These are phyloP conservation scores for Dynastes tityus DNA, from an alignment of 2,888 invertebrate species.

Conservation along the genomic window DNA sequence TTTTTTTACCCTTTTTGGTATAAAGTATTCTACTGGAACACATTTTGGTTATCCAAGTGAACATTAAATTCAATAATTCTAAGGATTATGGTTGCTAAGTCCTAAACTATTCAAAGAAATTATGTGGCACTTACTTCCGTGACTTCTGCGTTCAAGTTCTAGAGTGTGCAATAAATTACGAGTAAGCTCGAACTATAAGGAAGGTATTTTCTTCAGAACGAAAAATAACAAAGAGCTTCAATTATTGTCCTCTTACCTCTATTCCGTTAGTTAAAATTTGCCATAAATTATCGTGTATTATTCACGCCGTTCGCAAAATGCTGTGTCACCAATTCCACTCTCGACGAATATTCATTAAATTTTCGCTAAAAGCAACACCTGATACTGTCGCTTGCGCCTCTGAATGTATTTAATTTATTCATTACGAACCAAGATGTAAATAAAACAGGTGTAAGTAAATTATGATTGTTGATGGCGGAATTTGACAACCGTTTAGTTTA, in stretches of 20 bases:
- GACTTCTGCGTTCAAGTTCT: background rate
- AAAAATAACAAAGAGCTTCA: background rate
- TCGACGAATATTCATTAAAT: slow-evolving; percentile 14
- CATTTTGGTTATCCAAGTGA: too few species aligned
- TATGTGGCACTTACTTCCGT: background rate
- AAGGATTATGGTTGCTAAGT: too few species aligned
- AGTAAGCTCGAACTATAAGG: background rate
- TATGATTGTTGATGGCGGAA: too few species aligned
- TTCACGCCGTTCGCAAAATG: slow-evolving; percentile 14
- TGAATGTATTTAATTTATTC: background rate
- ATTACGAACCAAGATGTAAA: background rate
- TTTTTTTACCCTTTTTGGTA: too few species aligned
- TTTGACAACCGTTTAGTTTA: too few species aligned
- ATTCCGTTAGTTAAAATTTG: slow-evolving; percentile 23
- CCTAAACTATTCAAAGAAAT: too few species aligned
- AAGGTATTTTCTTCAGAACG: background rate
- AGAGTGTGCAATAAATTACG: background rate
- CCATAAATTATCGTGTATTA: slow-evolving; percentile 24
- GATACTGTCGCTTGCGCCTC: slow-evolving; percentile 3
- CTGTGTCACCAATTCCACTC: slow-evolving; percentile 4
- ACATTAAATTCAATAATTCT: too few species aligned
- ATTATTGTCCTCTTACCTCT: slow-evolving; percentile 17
- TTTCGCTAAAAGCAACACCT: slow-evolving; percentile 29
- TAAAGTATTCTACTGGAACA: too few species aligned
- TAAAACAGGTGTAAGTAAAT: background rate